A percentile compares a stretch with the other conserved stretches of the same genome.
These are phyloP conservation scores for Baryphthengus martii DNA, from an alignment of 2,113 vertebrate genomes.

Conservation along the genomic window DNA sequence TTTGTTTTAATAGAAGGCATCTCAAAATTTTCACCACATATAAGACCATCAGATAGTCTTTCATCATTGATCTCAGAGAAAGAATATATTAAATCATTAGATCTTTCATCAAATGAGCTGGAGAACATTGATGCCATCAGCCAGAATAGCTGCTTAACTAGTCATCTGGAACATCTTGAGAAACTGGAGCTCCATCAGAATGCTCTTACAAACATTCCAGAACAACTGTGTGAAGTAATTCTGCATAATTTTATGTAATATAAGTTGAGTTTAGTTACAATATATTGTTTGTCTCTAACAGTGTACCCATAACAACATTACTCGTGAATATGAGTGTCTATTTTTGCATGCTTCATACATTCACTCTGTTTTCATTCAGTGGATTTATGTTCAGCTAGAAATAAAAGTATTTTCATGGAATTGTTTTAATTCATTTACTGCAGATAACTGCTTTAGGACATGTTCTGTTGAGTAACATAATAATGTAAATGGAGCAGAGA, in stretches of 20 bases:
- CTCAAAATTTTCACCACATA: slow-evolving; percentile 60
- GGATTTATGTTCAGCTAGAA: neutral
- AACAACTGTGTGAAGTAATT: slow-evolving; percentile 84
- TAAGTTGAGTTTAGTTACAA: neutral
- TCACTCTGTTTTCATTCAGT: neutral
- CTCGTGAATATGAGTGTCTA: neutral
- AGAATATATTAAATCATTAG: slow-evolving; percentile 86
- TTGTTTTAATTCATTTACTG: neutral
- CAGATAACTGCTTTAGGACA: neutral
- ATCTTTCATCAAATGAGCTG: slow-evolving; percentile 93
- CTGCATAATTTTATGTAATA: neutral
- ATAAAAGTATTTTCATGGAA: neutral
- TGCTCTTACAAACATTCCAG: slow-evolving; percentile 80
- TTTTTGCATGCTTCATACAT: neutral
- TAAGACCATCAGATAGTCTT: slow-evolving; percentile 73
- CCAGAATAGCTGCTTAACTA: slow-evolving; percentile 73
- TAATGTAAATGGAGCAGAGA: neutral
- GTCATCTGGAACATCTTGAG: slow-evolving; percentile 82
- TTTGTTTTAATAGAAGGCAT: slow-evolving; percentile 61
- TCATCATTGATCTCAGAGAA: slow-evolving; percentile 76
- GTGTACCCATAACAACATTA: neutral
- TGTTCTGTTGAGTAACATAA: neutral
- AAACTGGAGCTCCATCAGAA: slow-evolving; percentile 92
- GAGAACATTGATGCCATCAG: slow-evolving; percentile 81
- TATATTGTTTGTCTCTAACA: neutral